phyloP scores from a whole-genome alignment of 2,888 invertebrate genomes.

The Oligia strigilis region DNA sequence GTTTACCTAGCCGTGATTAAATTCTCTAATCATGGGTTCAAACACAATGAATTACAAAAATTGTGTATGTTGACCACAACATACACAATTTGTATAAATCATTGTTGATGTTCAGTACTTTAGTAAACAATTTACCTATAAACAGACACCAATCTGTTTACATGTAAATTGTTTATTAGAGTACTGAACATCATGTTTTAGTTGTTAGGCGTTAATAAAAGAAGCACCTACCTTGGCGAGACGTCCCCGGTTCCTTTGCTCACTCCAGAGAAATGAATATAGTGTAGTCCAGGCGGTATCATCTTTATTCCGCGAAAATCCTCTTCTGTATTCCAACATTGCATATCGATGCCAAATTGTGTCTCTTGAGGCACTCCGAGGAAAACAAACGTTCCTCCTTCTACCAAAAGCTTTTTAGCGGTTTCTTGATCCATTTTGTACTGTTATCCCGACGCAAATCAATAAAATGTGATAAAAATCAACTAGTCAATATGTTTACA shows the following conservation, averaged over 20 bases:
- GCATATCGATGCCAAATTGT: conserved; percentile 98
- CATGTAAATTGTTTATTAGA: conserved; percentile 22
- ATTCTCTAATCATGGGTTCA: not conserved
- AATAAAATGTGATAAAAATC: conserved; percentile 74
- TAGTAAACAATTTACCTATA: too few relatives aligned
- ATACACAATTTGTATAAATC: too few relatives aligned
- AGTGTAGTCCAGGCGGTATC: conserved; percentile 99
- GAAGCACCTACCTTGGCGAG: conserved; percentile 91
- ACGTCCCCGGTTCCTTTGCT: conserved; percentile 91
- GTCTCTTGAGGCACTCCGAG: conserved; percentile 97
- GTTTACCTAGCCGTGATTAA: not conserved
- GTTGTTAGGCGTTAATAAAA: not conserved
- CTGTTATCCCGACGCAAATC: conserved; percentile 59
- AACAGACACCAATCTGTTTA: conserved; percentile 3
- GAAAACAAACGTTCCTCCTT: conserved; percentile 96
- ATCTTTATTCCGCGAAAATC: conserved; percentile 99
- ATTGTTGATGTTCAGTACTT: too few relatives aligned
- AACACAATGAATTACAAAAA: not conserved
- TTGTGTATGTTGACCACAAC: conserved; percentile 3
- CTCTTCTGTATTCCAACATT: conserved; percentile 96
- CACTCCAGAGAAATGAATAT: conserved; percentile 95
- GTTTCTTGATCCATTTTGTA: conserved; percentile 93
- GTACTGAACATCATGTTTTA: conserved; percentile 1
- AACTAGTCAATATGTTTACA: conserved; percentile 80
- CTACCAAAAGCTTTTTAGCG: conserved; percentile 93